A percentile compares a stretch with the other conserved stretches of the same genome.
phyloP scores from a whole-genome alignment of 1,140 invertebrate species.

The Ruditapes philippinarum region DNA sequence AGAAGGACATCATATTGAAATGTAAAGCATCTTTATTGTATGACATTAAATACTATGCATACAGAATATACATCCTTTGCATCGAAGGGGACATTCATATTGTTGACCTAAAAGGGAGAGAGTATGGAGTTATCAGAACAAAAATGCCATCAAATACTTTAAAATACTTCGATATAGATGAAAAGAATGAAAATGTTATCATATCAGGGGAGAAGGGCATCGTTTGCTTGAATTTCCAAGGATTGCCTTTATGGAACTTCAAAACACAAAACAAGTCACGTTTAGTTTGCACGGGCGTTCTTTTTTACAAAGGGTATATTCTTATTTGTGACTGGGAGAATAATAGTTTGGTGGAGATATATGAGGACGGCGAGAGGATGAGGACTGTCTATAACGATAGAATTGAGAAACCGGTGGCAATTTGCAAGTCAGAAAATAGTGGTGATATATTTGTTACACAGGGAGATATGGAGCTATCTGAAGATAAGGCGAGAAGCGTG shows the following conservation, averaged over 20 bases:
- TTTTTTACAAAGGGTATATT: constrained; percentile 3
- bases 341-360: constrained; percentile 22
- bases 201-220: constrained; percentile 48
- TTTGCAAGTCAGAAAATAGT: background rate
- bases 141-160: background rate
- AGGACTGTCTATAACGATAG: constrained; percentile 9
- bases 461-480: constrained; percentile 47
- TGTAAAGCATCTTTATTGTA: constrained; percentile 43
- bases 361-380: constrained; percentile 45
- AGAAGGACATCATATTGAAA: constrained; percentile 56
- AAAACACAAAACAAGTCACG: constrained; percentile 27
- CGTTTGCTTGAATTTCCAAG: constrained; percentile 31
- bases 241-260: constrained; percentile 41
- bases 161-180: constrained; percentile 44
- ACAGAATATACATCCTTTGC: constrained; percentile 54
- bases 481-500: constrained; percentile 37
- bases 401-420: constrained; percentile 44
- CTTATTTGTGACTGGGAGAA: constrained; percentile 61
- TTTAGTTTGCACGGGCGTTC: constrained; percentile 29
- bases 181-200: constrained; percentile 2
- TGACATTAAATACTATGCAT: constrained; percentile 55
- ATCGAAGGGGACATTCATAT: constrained; percentile 52
- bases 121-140: constrained; percentile 44
- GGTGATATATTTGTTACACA: constrained; percentile 14
- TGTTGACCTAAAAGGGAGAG: constrained; percentile 48